These are phyloP conservation scores for Allophyes oxyacanthae DNA, from an alignment of 2,888 invertebrate species.

Conservation along the genomic window DNA sequence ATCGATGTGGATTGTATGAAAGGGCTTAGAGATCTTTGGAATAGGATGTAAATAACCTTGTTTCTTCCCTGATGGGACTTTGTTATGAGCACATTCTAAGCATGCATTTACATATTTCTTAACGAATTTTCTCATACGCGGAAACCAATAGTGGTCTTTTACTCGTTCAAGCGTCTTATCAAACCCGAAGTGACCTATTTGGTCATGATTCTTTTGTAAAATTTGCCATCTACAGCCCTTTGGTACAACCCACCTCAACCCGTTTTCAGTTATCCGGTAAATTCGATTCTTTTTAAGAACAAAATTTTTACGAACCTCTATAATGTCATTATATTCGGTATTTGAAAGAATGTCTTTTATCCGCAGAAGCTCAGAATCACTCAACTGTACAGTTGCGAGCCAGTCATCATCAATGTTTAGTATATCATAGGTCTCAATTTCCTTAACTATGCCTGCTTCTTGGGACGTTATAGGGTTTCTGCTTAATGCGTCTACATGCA, in stretches of 20 bases:
- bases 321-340: not conserved
- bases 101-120: slow-evolving; percentile 40
- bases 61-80: slow-evolving; percentile 6
- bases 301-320: slow-evolving; percentile 7
- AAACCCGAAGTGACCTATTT: slow-evolving; percentile 40
- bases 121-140: slow-evolving; percentile 25
- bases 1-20: slow-evolving; percentile 11
- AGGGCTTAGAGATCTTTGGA: not conserved
- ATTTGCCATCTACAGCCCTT: slow-evolving; percentile 37
- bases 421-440: slow-evolving; percentile 3
- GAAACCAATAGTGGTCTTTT: slow-evolving; percentile 33
- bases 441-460: not conserved
- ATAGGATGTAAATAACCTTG: slow-evolving; percentile 9
- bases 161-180: slow-evolving; percentile 35
- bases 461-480: not conserved
- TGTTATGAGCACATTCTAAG: slow-evolving; percentile 30
- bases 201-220: slow-evolving; percentile 35
- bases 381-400: slow-evolving; percentile 2
- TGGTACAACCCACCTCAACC: slow-evolving; percentile 24
- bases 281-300: slow-evolving; percentile 2
- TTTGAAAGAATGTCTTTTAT: slow-evolving; percentile 2
- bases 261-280: slow-evolving; percentile 8
- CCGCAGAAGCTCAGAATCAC: slow-evolving; percentile 5
- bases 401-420: not conserved
- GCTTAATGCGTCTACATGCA: slow-evolving; percentile 40